phyloP scores from a whole-genome alignment of 53 echinoderm and acorn worm species.

The Echinometra lucunter region DNA sequence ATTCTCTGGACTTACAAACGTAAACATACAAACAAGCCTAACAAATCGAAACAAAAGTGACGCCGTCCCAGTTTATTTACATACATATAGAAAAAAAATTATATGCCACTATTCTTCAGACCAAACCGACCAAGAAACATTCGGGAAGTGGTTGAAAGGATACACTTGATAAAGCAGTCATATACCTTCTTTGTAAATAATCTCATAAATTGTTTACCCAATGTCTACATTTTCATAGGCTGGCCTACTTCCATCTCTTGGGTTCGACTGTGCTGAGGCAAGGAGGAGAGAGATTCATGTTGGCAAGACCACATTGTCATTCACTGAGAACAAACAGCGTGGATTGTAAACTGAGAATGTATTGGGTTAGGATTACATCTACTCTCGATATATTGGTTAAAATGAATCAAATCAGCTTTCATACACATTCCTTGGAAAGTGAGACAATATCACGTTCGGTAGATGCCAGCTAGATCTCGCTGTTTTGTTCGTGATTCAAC shows the following conservation, averaged over 20 bases:
- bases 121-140: not conserved
- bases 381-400: not conserved
- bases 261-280: not conserved
- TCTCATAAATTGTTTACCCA: slow-evolving; percentile 6
- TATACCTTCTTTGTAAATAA: not conserved
- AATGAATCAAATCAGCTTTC: not conserved
- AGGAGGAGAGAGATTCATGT: not conserved
- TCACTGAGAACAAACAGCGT: not conserved
- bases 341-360: not conserved
- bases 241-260: not conserved
- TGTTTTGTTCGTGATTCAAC: not conserved
- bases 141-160: not conserved
- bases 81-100: too few relatives aligned
- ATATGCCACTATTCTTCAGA: too few relatives aligned
- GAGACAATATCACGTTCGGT: too few relatives aligned
- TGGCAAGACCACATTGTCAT: not conserved
- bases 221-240: not conserved
- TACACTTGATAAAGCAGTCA: not conserved
- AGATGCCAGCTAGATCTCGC: not conserved
- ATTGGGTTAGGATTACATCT: not conserved
- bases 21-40: too few relatives aligned
- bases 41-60: too few relatives aligned
- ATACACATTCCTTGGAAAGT: not conserved
- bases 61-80: too few relatives aligned
- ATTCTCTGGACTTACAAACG: too few relatives aligned